Conservation (phyloP, 2,113 vertebrate genomes). For the Nettapus auritus region DNA sequence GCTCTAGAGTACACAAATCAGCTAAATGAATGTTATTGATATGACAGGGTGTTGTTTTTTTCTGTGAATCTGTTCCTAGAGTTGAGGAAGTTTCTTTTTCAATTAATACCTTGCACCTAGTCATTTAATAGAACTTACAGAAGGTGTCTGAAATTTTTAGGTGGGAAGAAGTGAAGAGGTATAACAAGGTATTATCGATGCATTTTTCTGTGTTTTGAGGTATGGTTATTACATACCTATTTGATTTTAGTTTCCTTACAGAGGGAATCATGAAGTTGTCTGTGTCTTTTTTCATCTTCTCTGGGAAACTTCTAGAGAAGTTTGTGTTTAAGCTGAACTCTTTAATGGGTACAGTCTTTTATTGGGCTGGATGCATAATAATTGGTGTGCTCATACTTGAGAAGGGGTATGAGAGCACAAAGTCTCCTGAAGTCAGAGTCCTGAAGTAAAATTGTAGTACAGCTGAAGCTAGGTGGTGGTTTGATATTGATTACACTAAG, state of each 20-base stretch:
- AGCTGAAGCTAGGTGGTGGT: neutral
- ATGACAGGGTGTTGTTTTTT: accelerated
- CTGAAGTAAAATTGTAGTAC: neutral
- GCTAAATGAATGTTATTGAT: neutral
- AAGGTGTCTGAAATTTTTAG: neutral
- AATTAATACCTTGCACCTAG: neutral
- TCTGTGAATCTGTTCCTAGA: neutral
- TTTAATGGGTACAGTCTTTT: neutral
- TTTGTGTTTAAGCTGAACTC: neutral
- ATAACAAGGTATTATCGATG: accelerated
- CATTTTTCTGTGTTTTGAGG: neutral
- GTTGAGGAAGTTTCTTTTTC: neutral
- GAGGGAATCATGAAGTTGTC: neutral
- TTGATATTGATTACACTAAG: neutral
- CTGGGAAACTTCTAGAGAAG: neutral
- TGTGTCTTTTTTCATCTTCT: neutral
- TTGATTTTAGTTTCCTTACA: neutral
- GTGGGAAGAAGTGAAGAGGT: neutral
- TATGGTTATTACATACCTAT: neutral
- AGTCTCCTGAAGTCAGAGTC: neutral
- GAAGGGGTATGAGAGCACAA: neutral
- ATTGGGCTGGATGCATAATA: neutral
- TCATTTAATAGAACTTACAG: neutral
- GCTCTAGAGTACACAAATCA: neutral
- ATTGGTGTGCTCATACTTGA: neutral